Conservation (phyloP, 2,113 vertebrate genomes). For the Bettongia penicillata region DNA sequence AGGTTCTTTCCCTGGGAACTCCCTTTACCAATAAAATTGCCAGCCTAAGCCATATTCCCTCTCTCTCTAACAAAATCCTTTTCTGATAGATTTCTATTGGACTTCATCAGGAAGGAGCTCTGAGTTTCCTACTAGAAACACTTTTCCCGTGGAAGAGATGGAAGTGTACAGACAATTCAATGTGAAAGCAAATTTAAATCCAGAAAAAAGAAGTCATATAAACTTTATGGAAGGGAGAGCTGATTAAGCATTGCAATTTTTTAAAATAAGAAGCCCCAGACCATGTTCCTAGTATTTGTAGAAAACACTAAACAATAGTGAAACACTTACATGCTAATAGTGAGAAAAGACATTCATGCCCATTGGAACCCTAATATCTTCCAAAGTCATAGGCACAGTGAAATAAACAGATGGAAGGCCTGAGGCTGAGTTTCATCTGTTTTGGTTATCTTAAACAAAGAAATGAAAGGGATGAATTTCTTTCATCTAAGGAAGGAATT, state of each 20-base stretch:
- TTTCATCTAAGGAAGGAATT: neutral
- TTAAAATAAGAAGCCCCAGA: neutral
- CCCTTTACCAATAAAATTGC: neutral
- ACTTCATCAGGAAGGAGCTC: neutral
- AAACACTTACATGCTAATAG: too few species aligned
- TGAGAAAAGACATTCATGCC: too few species aligned
- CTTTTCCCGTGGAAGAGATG: neutral
- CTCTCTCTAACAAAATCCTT: neutral
- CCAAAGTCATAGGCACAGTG: too few species aligned
- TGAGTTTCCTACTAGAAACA: neutral
- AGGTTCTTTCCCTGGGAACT: neutral
- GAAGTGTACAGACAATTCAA: neutral
- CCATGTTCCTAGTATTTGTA: neutral
- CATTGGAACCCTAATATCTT: too few species aligned
- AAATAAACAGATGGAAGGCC: too few species aligned
- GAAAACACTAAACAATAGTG: neutral
- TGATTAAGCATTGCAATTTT: neutral
- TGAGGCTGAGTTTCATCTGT: too few species aligned
- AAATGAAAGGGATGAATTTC: too few species aligned
- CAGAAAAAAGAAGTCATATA: neutral
- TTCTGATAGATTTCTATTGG: neutral
- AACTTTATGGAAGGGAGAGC: neutral
- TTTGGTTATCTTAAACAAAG: too few species aligned
- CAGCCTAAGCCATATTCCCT: neutral
- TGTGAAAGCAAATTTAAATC: neutral